These are phyloP conservation scores for Corythornis cristatus DNA, from an alignment of 2,113 vertebrate species.

Conservation along the genomic window DNA sequence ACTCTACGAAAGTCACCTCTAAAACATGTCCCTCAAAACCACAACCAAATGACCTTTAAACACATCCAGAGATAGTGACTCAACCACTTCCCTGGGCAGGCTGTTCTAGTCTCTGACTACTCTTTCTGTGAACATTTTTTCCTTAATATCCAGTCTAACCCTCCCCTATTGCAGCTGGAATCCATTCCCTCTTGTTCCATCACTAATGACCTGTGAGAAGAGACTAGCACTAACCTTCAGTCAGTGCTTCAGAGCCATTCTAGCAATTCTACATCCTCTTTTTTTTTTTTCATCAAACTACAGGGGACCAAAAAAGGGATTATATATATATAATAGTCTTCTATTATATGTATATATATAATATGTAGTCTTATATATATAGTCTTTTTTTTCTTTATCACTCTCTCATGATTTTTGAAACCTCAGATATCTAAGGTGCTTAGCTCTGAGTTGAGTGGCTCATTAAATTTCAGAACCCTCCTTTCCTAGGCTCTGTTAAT, in stretches of 20 bases:
- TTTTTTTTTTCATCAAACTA: neutral
- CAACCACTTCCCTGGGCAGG: too few species aligned
- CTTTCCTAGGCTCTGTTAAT: conserved; percentile 33
- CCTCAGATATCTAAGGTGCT: neutral
- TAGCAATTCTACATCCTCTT: neutral
- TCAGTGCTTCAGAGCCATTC: neutral
- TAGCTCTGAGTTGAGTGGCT: conserved; percentile 17
- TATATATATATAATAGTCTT: neutral
- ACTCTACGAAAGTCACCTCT: too few species aligned
- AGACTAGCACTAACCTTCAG: neutral
- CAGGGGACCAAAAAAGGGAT: neutral
- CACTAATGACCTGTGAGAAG: too few species aligned
- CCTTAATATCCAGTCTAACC: too few species aligned
- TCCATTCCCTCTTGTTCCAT: too few species aligned
- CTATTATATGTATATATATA: neutral
- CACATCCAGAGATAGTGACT: too few species aligned
- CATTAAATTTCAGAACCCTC: conserved; percentile 50
- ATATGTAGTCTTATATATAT: neutral
- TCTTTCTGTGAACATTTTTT: too few species aligned
- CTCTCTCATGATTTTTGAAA: conserved; percentile 30
- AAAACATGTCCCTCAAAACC: too few species aligned
- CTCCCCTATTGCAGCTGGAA: too few species aligned
- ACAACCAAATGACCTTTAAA: too few species aligned
- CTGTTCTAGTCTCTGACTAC: too few species aligned
- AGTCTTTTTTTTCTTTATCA: neutral